Evolutionary conservation across 2,888 invertebrate genomes (phyloP), one percentile per base, ranked within the genome.

Genomic region (Ligdia adustata): DNA sequence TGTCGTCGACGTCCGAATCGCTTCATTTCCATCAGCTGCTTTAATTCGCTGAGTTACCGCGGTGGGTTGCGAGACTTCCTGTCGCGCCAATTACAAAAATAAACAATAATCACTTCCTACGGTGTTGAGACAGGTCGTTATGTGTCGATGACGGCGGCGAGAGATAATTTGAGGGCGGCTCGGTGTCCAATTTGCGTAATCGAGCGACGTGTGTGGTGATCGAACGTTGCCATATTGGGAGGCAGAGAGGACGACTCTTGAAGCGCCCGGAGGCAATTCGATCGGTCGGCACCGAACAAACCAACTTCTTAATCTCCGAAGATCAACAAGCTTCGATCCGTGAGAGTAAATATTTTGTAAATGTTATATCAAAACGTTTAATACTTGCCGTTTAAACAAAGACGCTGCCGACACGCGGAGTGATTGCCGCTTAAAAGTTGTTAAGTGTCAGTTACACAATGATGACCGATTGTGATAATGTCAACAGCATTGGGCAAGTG

Each of bases 61-160:
- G 42, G 20, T 22, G 66, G 52, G 59, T 64, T 60, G 57, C 60
- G 61, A 68, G 64, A 77, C 82, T 89, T 88, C 86, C 87, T 86
- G 79, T 54, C 74, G 65, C 62, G 72, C 73, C 76, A 83, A 86
- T 89, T 88, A 84, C 73, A 77, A 81, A 81, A 85, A 82, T 87
- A 85, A 88, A 88, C 83, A 88, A 80, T 85, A 86, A 83, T 85
- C 80, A 82, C 88, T 89, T 89, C 89, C 88, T 88, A 72, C 66
- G 76, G 61, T 62, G 49, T 71, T 71, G 64, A 72, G 76, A 76
- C 72, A 74, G 70, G 71, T 79, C 75, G 78, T 81, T 76, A 74
- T 72, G 66, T 59, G 61, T 62, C 64, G 58, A 54, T 64, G 72
- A 66, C 72, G 74, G 77, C 75, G 72, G 66, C 64, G 47, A 52